These are phyloP conservation scores for Apistogramma diplotaenia DNA, from an alignment of 2,113 vertebrate species.

Conservation along the genomic window DNA sequence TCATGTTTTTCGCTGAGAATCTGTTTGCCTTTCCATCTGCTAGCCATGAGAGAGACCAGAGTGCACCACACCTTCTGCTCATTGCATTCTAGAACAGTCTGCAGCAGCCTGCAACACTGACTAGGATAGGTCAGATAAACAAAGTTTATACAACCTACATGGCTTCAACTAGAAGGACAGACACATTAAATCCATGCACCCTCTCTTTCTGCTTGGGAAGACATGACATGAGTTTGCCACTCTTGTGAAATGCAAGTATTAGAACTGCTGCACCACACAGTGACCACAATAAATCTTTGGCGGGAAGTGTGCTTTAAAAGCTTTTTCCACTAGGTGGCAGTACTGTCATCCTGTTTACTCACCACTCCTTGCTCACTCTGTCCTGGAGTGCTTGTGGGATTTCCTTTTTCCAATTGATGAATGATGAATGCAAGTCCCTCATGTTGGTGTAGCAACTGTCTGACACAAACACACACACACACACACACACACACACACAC, in stretches of 20 bases:
- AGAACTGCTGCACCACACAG: neutral
- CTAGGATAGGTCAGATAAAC: neutral
- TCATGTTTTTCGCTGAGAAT: neutral
- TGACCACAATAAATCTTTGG: neutral
- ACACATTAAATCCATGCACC: neutral
- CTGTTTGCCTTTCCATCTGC: neutral
- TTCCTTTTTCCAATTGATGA: neutral
- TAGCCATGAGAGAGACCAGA: neutral
- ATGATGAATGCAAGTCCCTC: neutral
- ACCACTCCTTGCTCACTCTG: neutral
- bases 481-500: too few species aligned
- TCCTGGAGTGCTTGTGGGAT: neutral
- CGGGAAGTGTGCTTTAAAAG: neutral
- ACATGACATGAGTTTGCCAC: neutral
- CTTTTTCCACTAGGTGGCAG: slow-evolving; percentile 55
- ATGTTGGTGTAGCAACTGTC: neutral
- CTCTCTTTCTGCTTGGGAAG: too few species aligned
- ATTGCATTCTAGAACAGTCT: neutral
- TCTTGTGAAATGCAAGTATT: neutral
- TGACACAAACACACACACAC: too few species aligned
- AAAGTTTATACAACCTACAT: neutral
- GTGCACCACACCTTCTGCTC: neutral
- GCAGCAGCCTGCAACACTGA: neutral
- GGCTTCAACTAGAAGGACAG: neutral
- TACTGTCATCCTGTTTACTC: slow-evolving; percentile 13